Base-by-base conservation (phyloP, 2,113 vertebrate genomes). In the Bombycilla garrulus region DNA sequence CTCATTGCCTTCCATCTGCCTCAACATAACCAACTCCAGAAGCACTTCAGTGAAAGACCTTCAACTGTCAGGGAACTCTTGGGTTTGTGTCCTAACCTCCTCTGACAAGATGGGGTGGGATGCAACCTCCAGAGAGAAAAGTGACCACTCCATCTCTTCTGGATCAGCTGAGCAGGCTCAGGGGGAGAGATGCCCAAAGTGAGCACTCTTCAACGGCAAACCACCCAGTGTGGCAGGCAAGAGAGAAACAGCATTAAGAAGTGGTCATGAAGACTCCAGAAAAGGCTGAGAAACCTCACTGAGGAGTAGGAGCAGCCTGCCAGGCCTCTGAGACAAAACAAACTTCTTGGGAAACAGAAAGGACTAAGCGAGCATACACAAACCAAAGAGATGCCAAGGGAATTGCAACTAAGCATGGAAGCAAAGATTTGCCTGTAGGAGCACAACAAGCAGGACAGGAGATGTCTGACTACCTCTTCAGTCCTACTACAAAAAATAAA, bases 41-140 rank as follows among this genome's bases (percentile, higher is more conserved):
- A 70, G 13, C 6, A n/a, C 11, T 60, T 18, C 22, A 80, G 5
- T 0, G 0, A 10, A 35, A 47, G 18, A 38, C 8, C 29, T 54
- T 48, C 25, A 51, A 3, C 18, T 36, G 9, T 7, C 40, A 60
- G 18, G 40, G 19, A 60, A 61, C 33, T 26, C 21, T 24, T 42
- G 53, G 4, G 12, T 54, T 47, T 61, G 31, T 48, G 22, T 7
- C 48, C 65, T 48, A 48, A 44, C 12, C 5, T 60, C 17, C 35
- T 69, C n/a, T 81, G 58, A 54, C 29, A 76, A 51, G 36, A 33
- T 24, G 11, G 33, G 40, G 3, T 33, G 71, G 53, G 51, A 33
- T 35, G 5, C 7, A 71, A 1, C 16, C n/a, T 53, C n/a, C 25
- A 40, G 38, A 74, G 21, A 74, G 40, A 36, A 70, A 81, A 14